Conservation (phyloP, 2,888 invertebrate species). For the Calameuta pallipes region DNA sequence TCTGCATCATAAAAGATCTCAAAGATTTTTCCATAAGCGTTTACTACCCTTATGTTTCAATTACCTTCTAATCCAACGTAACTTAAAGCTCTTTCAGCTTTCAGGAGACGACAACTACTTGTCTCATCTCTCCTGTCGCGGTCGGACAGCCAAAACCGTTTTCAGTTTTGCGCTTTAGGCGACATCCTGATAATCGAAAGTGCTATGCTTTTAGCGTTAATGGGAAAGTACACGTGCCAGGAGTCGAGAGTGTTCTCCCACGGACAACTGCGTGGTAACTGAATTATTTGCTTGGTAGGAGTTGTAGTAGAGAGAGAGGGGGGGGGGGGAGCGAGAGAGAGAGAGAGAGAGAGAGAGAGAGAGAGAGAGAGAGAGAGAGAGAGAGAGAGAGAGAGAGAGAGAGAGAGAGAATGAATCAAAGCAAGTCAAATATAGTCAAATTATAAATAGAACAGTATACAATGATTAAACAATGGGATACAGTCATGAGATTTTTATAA, state of each 20-base stretch:
- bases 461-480: background rate
- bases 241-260: conserved; percentile 35
- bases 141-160: conserved; percentile 32
- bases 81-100: too few species aligned
- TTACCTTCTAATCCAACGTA: background rate
- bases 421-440: too few species aligned
- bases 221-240: conserved; percentile 60
- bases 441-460: too few species aligned
- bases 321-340: too few species aligned
- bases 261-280: conserved; percentile 59
- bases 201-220: conserved; percentile 65
- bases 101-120: too few species aligned
- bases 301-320: background rate
- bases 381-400: background rate
- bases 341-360: conserved; percentile 23
- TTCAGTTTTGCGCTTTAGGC: conserved; percentile 58
- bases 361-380: background rate
- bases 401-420: background rate
- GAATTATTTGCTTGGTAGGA: conserved; percentile 41
- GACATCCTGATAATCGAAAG: conserved; percentile 63
- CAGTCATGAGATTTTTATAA: conserved; percentile 55
- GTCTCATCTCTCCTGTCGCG: too few species aligned
- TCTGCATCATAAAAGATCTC: background rate
- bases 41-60: background rate
- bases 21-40: background rate